Conservation (phyloP, 2,113 vertebrate genomes). For the Psittacula cyanocephala region DNA sequence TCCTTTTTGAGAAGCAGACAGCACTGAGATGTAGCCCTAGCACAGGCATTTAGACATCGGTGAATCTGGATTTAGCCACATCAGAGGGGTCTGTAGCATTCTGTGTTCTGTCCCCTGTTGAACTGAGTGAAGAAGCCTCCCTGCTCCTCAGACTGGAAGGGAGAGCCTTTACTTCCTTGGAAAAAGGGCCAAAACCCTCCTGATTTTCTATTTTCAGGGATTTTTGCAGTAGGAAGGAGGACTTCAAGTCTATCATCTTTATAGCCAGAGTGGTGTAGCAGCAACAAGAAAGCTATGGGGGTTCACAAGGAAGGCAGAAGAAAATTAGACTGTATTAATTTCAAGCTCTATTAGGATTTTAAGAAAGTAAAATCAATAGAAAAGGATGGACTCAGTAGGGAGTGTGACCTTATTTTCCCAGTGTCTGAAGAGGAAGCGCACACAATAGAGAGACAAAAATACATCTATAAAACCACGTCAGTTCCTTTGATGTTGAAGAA, state of each 20-base stretch:
- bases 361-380: slow-evolving; percentile 55
- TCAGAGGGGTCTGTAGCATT: background rate
- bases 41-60: background rate
- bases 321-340: slow-evolving; percentile 51
- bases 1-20: background rate
- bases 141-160: background rate
- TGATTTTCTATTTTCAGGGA: background rate
- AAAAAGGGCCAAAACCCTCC: background rate
- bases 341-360: slow-evolving; percentile 66
- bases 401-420: slow-evolving; percentile 40
- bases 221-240: background rate
- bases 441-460: slow-evolving; percentile 48
- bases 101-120: background rate
- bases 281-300: background rate
- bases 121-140: background rate
- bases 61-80: background rate
- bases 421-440: slow-evolving; percentile 19
- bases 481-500: slow-evolving; percentile 22
- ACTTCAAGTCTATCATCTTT: background rate
- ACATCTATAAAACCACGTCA: background rate
- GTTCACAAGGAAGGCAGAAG: background rate
- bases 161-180: background rate
- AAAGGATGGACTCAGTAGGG: slow-evolving; percentile 47
- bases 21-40: background rate
- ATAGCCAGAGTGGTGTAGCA: background rate